Conservation (phyloP, 2,113 vertebrate species). For the Eclectus roratus region DNA sequence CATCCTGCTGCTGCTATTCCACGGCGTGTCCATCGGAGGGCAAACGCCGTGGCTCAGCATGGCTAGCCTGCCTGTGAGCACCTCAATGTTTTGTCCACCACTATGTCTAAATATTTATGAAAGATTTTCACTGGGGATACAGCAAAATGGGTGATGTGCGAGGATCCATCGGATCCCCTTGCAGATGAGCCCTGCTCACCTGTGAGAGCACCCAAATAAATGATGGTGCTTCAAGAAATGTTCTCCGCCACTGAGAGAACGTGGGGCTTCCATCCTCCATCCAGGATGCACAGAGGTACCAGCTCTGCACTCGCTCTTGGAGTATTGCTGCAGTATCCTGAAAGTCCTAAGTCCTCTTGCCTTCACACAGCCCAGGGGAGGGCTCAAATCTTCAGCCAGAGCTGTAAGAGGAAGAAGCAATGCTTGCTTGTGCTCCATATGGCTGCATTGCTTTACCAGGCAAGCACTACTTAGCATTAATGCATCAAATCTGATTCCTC, state of each 20-base stretch:
- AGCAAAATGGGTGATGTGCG: fast-evolving
- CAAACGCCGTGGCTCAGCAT: not conserved
- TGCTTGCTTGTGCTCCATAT: not conserved
- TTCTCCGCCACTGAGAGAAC: not conserved
- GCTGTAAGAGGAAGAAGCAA: not conserved
- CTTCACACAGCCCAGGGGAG: fast-evolving
- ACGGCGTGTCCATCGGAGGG: slow-evolving; percentile 1
- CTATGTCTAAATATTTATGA: fast-evolving
- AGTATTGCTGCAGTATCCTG: not conserved
- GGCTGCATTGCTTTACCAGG: not conserved
- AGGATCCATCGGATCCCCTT: not conserved
- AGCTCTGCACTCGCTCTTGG: not conserved
- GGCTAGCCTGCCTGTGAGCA: not conserved
- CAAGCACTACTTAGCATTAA: not conserved
- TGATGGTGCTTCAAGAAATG: not conserved
- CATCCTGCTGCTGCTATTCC: not conserved
- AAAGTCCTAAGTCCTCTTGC: not conserved
- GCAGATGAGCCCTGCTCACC: not conserved
- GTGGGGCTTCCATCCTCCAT: fast-evolving
- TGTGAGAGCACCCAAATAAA: fast-evolving
- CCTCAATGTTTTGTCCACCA: fast-evolving
- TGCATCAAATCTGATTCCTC: not conserved
- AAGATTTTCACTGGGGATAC: not conserved
- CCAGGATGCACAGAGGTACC: not conserved
- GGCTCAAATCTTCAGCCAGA: not conserved